Evolutionary conservation across 1,140 invertebrate genomes (phyloP).

Genomic region (Acyrthosiphon pisum): DNA sequence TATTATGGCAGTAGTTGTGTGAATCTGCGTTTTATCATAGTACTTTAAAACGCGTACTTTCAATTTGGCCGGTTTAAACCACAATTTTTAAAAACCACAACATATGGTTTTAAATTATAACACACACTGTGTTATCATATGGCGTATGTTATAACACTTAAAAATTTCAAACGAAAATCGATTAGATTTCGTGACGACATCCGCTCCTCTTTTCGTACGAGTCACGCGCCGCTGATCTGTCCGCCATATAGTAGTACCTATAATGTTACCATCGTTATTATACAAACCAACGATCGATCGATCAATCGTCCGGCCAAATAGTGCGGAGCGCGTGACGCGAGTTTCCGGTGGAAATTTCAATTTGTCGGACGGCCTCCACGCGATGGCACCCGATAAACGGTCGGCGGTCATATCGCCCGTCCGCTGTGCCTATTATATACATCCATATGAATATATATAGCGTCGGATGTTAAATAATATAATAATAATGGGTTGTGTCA

Average conservation of each 20-base stretch:
- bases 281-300: neutral
- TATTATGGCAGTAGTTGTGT: neutral
- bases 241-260: neutral
- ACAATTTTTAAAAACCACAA: neutral
- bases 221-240: neutral
- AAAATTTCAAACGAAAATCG: neutral
- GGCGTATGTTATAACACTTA: neutral
- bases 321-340: neutral
- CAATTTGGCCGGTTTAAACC: neutral
- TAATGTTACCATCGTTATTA: neutral
- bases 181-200: neutral
- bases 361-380: constrained; percentile 8
- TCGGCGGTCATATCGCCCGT: neutral
- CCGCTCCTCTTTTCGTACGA: neutral
- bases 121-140: neutral
- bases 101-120: no score
- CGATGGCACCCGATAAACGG: neutral
- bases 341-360: constrained; percentile 29
- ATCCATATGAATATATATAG: neutral
- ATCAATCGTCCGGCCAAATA: neutral
- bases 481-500: constrained; percentile 16
- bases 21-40: neutral
- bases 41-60: neutral
- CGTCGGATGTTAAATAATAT: neutral
- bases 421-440: neutral